Conservation (phyloP, 1,140 invertebrate species). For the Zaprionus camerounensis region DNA sequence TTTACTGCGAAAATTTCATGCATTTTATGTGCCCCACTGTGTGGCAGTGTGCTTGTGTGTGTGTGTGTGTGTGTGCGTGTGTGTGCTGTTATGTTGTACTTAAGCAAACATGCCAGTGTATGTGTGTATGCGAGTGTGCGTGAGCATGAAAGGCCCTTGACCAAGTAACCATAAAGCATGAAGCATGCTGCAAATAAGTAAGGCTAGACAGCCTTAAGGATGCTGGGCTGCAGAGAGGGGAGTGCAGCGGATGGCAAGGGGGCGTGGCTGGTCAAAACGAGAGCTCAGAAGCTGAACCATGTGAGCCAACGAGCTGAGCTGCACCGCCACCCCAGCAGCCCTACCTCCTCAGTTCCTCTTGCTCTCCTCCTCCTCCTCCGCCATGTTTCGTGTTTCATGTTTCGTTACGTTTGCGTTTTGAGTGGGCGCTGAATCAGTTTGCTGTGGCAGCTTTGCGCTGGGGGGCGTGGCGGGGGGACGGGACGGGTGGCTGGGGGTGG, state of each 20-base stretch:
- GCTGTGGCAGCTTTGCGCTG: not conserved
- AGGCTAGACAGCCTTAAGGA: slow-evolving; percentile 77
- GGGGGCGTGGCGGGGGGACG: not conserved
- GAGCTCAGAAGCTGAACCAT: slow-evolving; percentile 28
- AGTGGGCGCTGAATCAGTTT: slow-evolving; percentile 56
- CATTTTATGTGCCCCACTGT: slow-evolving; percentile 60
- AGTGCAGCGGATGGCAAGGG: slow-evolving; percentile 1
- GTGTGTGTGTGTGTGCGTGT: slow-evolving; percentile 2
- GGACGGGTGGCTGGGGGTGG: not conserved
- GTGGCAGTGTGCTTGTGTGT: slow-evolving; percentile 19
- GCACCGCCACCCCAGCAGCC: not conserved
- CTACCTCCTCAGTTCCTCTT: not conserved
- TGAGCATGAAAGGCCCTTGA: slow-evolving; percentile 74
- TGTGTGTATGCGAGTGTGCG: slow-evolving; percentile 33
- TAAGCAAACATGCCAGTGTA: slow-evolving; percentile 44
- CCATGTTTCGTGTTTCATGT: slow-evolving; percentile 70
- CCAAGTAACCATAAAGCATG: slow-evolving; percentile 83
- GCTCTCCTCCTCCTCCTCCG: not conserved
- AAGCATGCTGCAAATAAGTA: slow-evolving; percentile 81
- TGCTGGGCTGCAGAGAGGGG: not conserved
- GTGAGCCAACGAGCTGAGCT: slow-evolving; percentile 19
- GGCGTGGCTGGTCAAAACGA: slow-evolving; percentile 41
- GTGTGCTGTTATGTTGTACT: slow-evolving; percentile 34
- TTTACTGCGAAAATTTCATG: slow-evolving; percentile 78
- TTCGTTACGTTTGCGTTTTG: slow-evolving; percentile 78